Evolutionary conservation across 2,113 vertebrate species (phyloP), one percentile per base, ranked within the genome.

Genomic region (Microcebus jonahi): DNA sequence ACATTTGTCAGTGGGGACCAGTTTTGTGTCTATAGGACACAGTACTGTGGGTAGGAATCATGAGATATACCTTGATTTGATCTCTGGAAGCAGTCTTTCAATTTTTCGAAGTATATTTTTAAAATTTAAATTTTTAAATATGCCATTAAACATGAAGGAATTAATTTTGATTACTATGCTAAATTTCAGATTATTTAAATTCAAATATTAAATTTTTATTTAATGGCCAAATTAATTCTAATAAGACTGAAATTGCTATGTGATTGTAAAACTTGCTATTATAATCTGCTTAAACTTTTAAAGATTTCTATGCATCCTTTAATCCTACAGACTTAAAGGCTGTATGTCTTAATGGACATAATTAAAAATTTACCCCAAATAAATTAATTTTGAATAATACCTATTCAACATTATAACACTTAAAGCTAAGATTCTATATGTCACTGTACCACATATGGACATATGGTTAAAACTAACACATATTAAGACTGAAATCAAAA

Each of bases 281-380:
- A 73, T 21, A 75, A 84, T 94, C 45, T 71, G n/a, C 50, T 90
- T 91, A 83, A 88, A 91, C 25, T 80, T 48, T 67, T 82, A 73
- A 90, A 25, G 29, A 48, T 42, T 13, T 88, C 23, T 61, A 25
- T 91, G 6, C 1, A 27, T 87, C 53, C 13, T 94, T 93, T 90
- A 39, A 95, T 87, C 21, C 31, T 57, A 50, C 67, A 55, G 45
- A 95, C 39, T 71, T 95, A 73, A 95, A 68, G 20, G 8, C 29
- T 84, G 11, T 88, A 55, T 68, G n/a, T 39, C 34, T 95, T 92
- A 20, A 34, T 94, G 50, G 71, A 57, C 23, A 45, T 91, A 89
- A 81, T 86, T 85, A 67, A 93, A 90, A 76, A 86, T 61, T 92
- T 83, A 94, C 85, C 20, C n/a, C 53, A 94, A 90, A 89, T 83